phyloP scores from a whole-genome alignment of 2,888 invertebrate genomes.

The Trachelus iudaicus region DNA sequence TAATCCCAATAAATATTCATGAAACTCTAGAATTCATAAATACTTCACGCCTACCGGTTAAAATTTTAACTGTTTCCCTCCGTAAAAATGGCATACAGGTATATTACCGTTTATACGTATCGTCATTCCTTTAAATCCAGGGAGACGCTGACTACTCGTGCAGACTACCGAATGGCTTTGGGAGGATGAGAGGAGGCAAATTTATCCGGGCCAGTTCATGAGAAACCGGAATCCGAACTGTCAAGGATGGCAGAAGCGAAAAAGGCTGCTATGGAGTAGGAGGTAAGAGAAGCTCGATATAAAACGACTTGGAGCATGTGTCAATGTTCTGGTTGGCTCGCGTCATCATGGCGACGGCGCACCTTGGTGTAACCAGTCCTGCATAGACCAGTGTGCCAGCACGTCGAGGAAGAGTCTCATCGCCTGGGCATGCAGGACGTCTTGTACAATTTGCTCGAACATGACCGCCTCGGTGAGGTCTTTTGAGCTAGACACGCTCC shows the following conservation, averaged over 20 bases:
- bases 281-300: neutral
- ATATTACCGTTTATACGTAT: neutral
- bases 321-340: constrained; percentile 3
- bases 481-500: neutral
- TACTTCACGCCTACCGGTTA: neutral
- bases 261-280: neutral
- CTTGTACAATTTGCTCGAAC: constrained; percentile 61
- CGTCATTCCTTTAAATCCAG: neutral
- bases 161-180: neutral
- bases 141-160: no score
- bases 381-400: neutral
- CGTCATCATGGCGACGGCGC: constrained; percentile 3
- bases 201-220: neutral
- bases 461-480: constrained; percentile 49
- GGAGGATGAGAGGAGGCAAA: neutral
- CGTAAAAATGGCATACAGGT: neutral
- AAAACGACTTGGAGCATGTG: neutral
- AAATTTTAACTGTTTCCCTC: neutral
- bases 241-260: neutral
- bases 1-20: neutral
- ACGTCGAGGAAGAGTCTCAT: constrained; percentile 36
- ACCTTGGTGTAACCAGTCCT: neutral
- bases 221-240: neutral
- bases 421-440: constrained; percentile 51
- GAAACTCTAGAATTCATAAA: neutral